Evolutionary conservation across 2,797 vertebrate species (phyloP).

Genomic region (Carapus acus): DNA sequence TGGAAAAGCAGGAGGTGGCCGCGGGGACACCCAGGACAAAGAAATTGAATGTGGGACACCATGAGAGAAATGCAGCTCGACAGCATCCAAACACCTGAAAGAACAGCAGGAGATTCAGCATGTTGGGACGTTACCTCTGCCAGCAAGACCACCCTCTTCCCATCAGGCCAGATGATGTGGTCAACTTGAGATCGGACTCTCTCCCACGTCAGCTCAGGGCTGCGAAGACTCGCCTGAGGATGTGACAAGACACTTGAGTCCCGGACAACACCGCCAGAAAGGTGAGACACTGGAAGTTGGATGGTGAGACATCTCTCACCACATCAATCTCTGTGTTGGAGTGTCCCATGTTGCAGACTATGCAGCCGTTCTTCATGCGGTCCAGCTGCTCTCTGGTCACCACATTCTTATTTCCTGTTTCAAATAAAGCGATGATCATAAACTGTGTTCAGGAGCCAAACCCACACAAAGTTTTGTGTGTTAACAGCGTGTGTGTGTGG

Average conservation of each 20-base stretch:
- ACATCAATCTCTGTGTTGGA: conserved; percentile 99
- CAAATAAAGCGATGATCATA: conserved; percentile 14
- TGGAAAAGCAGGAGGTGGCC: conserved; percentile 12
- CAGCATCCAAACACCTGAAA: no score
- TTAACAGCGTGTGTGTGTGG: no score
- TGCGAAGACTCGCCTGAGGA: conserved; percentile 88
- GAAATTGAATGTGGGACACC: neutral
- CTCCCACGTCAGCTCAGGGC: conserved; percentile 96
- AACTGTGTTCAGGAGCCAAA: conserved; percentile 8
- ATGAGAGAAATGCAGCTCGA: neutral
- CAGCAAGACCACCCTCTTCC: conserved; percentile 91
- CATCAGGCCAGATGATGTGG: conserved; percentile 97
- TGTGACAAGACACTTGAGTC: no score
- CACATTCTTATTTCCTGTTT: conserved; percentile 93
- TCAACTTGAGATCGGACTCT: conserved; percentile 96
- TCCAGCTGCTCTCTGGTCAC: conserved; percentile 94
- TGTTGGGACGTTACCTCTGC: conserved; percentile 79
- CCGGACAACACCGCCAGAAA: no score
- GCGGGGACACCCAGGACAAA: neutral
- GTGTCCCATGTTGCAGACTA: conserved; percentile 98
- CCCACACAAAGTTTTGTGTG: conserved; percentile 39
- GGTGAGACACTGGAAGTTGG: no score
- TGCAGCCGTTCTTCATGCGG: conserved; percentile 97
- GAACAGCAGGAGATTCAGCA: no score
- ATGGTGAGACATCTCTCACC: conserved; percentile 68